Percentiles rank a stretch among this genome's conserved stretches.
Conservation (phyloP, 2,888 invertebrate genomes). For the Drosophila seclusa region DNA sequence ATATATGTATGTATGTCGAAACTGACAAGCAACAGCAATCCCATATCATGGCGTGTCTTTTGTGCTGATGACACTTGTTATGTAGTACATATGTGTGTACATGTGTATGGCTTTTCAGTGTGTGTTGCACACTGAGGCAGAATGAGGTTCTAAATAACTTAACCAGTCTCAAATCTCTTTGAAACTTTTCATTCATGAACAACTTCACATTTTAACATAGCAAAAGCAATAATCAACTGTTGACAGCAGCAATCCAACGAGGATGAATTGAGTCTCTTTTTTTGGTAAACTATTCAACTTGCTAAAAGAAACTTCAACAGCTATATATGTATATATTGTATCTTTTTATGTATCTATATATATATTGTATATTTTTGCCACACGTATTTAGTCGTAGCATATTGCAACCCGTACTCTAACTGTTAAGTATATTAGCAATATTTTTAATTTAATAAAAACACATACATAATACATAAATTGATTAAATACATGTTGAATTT, state of each 20-base stretch:
- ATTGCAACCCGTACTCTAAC: background rate
- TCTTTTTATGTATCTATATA: no score
- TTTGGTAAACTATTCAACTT: background rate
- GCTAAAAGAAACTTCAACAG: background rate
- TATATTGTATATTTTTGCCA: background rate
- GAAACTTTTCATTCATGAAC: background rate
- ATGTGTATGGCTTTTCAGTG: slow-evolving; percentile 5
- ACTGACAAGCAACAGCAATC: slow-evolving; percentile 24
- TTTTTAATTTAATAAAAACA: background rate
- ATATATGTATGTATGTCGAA: slow-evolving; percentile 5
- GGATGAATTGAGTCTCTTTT: background rate
- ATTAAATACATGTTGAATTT: slow-evolving; percentile 3
- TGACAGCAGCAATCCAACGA: background rate
- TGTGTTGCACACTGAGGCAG: background rate
- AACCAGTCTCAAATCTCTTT: slow-evolving; percentile 1
- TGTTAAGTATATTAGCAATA: background rate
- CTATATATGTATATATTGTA: background rate
- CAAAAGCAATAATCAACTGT: background rate
- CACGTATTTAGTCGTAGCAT: background rate
- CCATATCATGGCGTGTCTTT: slow-evolving; percentile 61
- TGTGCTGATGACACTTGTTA: slow-evolving; percentile 75
- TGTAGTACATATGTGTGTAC: slow-evolving; percentile 33
- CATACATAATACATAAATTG: background rate
- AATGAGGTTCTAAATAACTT: background rate
- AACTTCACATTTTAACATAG: background rate